Percentiles rank a stretch among this genome's conserved stretches.
phyloP scores from a whole-genome alignment of 1,140 invertebrate species.

The Ostrea edulis region DNA sequence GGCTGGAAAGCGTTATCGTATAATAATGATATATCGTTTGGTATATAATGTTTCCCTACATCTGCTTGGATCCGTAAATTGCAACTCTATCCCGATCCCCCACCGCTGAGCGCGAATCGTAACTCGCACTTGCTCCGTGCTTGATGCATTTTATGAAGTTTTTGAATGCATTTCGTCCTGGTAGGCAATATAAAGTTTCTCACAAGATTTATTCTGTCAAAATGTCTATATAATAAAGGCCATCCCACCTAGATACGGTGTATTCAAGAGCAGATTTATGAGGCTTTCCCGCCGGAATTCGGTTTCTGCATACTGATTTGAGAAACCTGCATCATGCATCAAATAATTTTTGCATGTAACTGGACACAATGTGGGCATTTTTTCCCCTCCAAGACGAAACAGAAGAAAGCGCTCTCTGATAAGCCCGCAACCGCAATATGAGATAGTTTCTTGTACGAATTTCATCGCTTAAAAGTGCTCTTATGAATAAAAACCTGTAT shows the following conservation, averaged over 20 bases:
- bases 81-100: constrained; percentile 23
- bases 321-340: constrained; percentile 31
- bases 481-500: neutral
- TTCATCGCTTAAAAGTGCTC: neutral
- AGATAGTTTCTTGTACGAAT: neutral
- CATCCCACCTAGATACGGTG: constrained; percentile 11
- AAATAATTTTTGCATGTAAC: constrained; percentile 8
- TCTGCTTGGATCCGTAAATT: constrained; percentile 30
- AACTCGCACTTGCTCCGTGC: constrained; percentile 10
- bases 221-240: neutral
- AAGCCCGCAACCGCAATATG: neutral
- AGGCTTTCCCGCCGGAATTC: neutral
- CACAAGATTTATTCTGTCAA: constrained; percentile 30
- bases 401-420: neutral
- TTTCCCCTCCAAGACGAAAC: neutral
- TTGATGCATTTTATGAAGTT: constrained; percentile 24
- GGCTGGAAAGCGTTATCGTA: constrained; percentile 2
- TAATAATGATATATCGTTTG: constrained; percentile 36
- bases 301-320: constrained; percentile 19
- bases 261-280: constrained; percentile 23
- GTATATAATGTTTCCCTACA: constrained; percentile 30
- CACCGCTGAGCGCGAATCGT: constrained; percentile 6
- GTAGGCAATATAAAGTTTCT: constrained; percentile 35
- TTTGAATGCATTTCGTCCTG: constrained; percentile 27
- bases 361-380: neutral